phyloP scores from a whole-genome alignment of 2,797 vertebrate genomes.

The Hydrophis major region DNA sequence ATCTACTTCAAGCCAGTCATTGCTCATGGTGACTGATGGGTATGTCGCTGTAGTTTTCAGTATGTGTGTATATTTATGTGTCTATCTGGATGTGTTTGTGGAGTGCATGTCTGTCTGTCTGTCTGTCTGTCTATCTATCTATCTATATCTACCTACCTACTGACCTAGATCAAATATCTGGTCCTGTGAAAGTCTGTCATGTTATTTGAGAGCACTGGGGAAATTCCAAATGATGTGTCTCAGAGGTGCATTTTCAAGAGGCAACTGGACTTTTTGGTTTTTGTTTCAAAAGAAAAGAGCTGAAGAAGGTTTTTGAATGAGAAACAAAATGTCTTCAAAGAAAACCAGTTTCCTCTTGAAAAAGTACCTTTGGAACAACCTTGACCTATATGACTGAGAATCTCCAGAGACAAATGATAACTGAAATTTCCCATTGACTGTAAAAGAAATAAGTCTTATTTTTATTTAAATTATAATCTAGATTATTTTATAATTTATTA shows the following conservation, averaged over 20 bases:
- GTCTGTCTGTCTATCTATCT: not conserved
- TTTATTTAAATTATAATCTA: not conserved
- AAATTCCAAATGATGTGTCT: conserved; percentile 33
- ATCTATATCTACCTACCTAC: too few relatives aligned
- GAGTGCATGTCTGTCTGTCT: not conserved
- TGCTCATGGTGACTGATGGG: not conserved
- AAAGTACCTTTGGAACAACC: too few relatives aligned
- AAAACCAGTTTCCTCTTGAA: too few relatives aligned
- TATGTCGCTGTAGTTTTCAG: not conserved
- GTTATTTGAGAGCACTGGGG: conserved; percentile 29
- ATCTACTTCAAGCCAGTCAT: not conserved
- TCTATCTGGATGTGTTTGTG: not conserved
- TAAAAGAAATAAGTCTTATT: conserved; percentile 41
- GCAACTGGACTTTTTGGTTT: too few relatives aligned
- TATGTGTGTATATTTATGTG: not conserved
- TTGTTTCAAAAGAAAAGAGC: too few relatives aligned
- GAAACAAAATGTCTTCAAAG: too few relatives aligned
- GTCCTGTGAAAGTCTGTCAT: not conserved
- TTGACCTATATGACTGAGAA: too few relatives aligned
- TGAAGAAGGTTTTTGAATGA: too few relatives aligned
- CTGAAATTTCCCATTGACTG: conserved; percentile 48
- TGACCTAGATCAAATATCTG: not conserved
- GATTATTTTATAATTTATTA: not conserved
- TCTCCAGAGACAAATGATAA: conserved; percentile 26
- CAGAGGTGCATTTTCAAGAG: too few relatives aligned